phyloP scores from a whole-genome alignment of 2,797 vertebrate species.

The Acomys russatus region DNA sequence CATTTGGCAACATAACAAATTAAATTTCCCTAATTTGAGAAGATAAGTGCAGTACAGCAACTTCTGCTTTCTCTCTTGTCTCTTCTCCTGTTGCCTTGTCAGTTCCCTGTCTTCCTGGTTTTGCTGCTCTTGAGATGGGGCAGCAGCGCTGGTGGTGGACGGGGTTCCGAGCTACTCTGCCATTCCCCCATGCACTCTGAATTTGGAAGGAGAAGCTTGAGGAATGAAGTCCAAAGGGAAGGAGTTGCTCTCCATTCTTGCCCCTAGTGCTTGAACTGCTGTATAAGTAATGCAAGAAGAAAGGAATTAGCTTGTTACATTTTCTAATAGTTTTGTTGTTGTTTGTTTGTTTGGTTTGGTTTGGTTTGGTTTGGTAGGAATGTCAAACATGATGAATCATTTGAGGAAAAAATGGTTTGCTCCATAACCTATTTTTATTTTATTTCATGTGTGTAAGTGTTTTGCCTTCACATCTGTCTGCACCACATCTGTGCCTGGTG shows the following conservation, averaged over 20 bases:
- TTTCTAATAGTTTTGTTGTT: not conserved
- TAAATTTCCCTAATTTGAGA: constrained; percentile 16
- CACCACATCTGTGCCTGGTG: not conserved
- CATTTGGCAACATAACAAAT: constrained; percentile 6
- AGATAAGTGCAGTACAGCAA: not conserved
- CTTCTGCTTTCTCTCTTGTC: not conserved
- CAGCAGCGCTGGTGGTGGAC: not conserved
- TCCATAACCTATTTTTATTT: not conserved
- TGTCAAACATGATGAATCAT: not conserved
- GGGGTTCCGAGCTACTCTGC: not conserved
- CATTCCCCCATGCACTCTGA: not conserved
- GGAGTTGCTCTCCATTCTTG: not conserved
- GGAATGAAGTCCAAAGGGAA: not conserved
- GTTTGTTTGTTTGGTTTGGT: too few species aligned
- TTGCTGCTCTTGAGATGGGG: constrained; percentile 21
- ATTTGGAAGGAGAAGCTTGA: not conserved
- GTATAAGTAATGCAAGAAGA: not conserved
- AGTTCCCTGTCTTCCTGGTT: not conserved
- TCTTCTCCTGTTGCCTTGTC: constrained; percentile 13
- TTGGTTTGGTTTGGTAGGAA: not conserved
- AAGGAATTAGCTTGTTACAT: not conserved
- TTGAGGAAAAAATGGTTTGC: not conserved
- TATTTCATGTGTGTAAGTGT: not conserved
- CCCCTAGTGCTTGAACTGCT: not conserved
- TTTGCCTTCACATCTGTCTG: not conserved